phyloP scores from a whole-genome alignment of 2,888 invertebrate genomes.

The Hipparchia semele region DNA sequence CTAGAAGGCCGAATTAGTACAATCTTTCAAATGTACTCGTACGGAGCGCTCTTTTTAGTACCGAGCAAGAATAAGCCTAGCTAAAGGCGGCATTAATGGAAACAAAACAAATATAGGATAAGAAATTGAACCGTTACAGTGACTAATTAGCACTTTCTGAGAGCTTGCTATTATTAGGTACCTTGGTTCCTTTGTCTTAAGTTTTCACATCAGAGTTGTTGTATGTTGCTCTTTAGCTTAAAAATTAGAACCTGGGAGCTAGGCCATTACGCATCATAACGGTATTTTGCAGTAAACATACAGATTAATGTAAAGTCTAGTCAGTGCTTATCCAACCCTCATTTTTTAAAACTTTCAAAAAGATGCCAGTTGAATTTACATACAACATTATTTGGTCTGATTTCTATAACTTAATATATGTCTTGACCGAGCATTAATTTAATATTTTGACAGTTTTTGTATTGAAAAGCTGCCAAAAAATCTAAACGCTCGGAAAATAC shows the following conservation, averaged over 20 bases:
- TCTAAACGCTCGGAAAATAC: too few species aligned
- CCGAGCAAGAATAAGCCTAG: not conserved
- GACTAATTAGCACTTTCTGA: slow-evolving; percentile 10
- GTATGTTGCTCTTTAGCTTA: not conserved
- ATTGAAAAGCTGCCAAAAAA: too few species aligned
- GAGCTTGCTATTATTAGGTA: not conserved
- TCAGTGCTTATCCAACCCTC: not conserved
- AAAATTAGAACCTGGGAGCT: slow-evolving; percentile 9
- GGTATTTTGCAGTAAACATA: not conserved
- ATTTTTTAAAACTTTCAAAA: not conserved
- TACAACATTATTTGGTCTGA: too few species aligned
- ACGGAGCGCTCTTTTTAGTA: too few species aligned
- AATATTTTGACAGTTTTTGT: too few species aligned
- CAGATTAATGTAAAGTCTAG: not conserved
- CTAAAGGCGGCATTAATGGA: not conserved
- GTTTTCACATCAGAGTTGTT: not conserved
- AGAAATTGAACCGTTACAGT: slow-evolving; percentile 8
- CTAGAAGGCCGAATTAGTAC: too few species aligned
- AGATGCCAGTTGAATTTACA: too few species aligned
- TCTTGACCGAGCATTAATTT: too few species aligned
- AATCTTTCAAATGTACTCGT: too few species aligned
- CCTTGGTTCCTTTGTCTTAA: slow-evolving; percentile 3
- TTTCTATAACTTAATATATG: too few species aligned
- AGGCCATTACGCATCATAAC: not conserved
- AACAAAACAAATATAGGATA: not conserved